Conservation (phyloP, 2,888 invertebrate species). For the Mactromeris polynyma region DNA sequence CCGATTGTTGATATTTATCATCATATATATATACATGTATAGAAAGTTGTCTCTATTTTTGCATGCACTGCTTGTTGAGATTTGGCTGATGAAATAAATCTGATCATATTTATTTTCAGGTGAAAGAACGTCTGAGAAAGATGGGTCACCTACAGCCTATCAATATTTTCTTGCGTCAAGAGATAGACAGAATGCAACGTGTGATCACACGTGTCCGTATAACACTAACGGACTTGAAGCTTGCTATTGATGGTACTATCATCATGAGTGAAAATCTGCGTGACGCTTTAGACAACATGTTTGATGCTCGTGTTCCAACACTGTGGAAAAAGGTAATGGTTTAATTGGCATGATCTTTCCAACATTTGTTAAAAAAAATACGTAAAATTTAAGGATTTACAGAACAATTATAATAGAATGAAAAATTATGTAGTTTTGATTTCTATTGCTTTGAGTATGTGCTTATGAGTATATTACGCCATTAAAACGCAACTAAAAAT, state of each 20-base stretch:
- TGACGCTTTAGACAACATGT: conserved; percentile 97
- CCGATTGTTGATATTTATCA: too few relatives aligned
- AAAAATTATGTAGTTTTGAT: too few relatives aligned
- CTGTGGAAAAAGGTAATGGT: conserved; percentile 94
- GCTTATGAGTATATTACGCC: too few relatives aligned
- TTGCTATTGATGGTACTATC: conserved; percentile 98
- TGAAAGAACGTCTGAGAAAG: conserved; percentile 93
- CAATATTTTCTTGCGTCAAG: conserved; percentile 96
- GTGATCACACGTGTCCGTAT: conserved; percentile 93
- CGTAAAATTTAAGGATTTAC: too few relatives aligned
- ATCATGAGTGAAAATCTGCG: conserved; percentile 97
- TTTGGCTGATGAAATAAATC: too few relatives aligned
- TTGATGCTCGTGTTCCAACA: conserved; percentile 97
- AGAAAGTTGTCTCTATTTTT: too few relatives aligned
- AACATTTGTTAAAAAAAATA: too few relatives aligned
- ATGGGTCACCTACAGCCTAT: conserved; percentile 98
- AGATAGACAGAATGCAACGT: conserved; percentile 93
- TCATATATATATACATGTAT: too few relatives aligned
- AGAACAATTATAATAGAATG: too few relatives aligned
- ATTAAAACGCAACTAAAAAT: too few relatives aligned
- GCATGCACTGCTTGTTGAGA: too few relatives aligned
- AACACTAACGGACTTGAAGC: conserved; percentile 95
- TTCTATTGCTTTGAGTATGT: too few relatives aligned
- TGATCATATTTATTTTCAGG: conserved; percentile 76
- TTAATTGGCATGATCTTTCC: neutral